phyloP scores from a whole-genome alignment of 2,888 invertebrate species.

The Pelosia muscerda region DNA sequence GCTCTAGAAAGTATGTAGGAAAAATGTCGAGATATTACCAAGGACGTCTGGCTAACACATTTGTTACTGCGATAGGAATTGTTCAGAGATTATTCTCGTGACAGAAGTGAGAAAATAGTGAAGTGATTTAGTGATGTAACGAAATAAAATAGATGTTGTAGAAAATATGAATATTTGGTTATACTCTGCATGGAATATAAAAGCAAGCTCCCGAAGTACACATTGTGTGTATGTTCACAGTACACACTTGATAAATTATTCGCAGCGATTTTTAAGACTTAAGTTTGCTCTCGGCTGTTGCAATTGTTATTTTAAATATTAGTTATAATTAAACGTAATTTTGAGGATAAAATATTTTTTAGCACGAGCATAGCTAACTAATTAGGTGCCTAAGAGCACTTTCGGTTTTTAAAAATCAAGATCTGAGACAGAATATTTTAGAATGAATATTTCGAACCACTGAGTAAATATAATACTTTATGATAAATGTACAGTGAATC shows the following conservation, averaged over 20 bases:
- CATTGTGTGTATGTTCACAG: too few relatives aligned
- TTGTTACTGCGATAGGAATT: slow-evolving; percentile 14
- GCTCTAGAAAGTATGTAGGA: slow-evolving; percentile 41
- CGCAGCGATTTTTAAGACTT: not conserved
- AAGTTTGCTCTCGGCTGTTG: not conserved
- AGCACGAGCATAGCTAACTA: not conserved
- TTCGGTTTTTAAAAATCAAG: not conserved
- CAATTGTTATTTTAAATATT: too few relatives aligned
- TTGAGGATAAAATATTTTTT: not conserved
- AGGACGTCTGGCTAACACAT: slow-evolving; percentile 14
- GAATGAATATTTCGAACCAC: too few relatives aligned
- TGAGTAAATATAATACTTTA: too few relatives aligned
- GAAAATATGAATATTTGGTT: not conserved
- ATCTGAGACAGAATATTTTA: too few relatives aligned
- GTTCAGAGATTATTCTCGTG: slow-evolving; percentile 4
- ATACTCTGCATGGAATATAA: not conserved
- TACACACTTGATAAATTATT: too few relatives aligned
- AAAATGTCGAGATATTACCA: slow-evolving; percentile 30
- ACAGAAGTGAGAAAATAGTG: not conserved
- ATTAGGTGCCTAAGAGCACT: not conserved
- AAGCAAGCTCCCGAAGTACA: too few relatives aligned
- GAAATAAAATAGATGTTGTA: not conserved
- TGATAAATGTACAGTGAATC: too few relatives aligned
- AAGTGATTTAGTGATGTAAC: not conserved
- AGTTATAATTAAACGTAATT: too few relatives aligned